phyloP scores from a whole-genome alignment of 2,888 invertebrate species.

The Zeuzera pyrina region DNA sequence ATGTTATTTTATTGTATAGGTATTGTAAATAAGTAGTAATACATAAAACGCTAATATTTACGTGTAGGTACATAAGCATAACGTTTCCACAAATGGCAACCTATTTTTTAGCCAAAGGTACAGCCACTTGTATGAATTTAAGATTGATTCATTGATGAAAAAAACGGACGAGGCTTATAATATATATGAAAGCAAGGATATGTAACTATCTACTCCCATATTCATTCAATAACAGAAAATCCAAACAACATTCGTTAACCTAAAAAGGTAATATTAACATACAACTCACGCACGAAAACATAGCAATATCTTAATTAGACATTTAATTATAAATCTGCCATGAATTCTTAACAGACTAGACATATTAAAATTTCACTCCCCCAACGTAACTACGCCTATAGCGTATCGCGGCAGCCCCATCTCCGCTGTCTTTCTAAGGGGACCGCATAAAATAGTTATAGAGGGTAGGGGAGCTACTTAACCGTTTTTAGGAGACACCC shows the following conservation, averaged over 20 bases:
- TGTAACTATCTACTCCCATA: too few relatives aligned
- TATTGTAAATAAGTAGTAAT: too few relatives aligned
- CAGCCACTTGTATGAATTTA: too few relatives aligned
- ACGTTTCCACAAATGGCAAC: too few relatives aligned
- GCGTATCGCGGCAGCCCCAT: slow-evolving; percentile 61
- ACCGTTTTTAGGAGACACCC: slow-evolving; percentile 73
- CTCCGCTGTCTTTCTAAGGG: slow-evolving; percentile 71
- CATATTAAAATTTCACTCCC: slow-evolving; percentile 70
- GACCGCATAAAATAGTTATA: slow-evolving; percentile 73
- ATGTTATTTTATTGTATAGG: too few relatives aligned
- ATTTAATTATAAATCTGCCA: slow-evolving; percentile 68
- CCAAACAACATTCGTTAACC: slow-evolving; percentile 7
- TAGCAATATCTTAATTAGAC: slow-evolving; percentile 60
- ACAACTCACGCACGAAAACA: slow-evolving; percentile 38
- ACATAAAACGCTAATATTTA: too few relatives aligned
- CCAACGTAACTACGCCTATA: slow-evolving; percentile 46
- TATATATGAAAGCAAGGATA: too few relatives aligned
- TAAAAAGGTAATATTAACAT: slow-evolving; percentile 37
- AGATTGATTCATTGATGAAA: too few relatives aligned
- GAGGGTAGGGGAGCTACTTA: slow-evolving; percentile 69
- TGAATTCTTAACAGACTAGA: slow-evolving; percentile 69
- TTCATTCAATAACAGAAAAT: too few relatives aligned
- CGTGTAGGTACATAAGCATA: too few relatives aligned
- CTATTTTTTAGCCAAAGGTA: too few relatives aligned
- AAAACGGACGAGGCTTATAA: too few relatives aligned